phyloP scores from a whole-genome alignment of 2,888 invertebrate species.

The Lochmaea crataegi region DNA sequence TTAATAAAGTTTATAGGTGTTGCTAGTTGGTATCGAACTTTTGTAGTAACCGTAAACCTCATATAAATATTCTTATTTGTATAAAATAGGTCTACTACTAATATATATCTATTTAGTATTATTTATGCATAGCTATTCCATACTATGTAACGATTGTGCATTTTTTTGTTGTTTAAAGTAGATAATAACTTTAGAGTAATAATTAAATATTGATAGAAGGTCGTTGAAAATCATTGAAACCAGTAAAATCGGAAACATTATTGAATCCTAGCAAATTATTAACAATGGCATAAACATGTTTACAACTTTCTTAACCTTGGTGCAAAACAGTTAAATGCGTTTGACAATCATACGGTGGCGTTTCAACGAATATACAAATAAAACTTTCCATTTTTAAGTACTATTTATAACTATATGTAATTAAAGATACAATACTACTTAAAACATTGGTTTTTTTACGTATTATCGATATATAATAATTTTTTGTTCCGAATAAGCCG shows the following conservation, averaged over 20 bases:
- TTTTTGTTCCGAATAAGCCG: no score
- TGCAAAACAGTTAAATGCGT: neutral
- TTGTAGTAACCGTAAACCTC: no score
- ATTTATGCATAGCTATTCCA: no score
- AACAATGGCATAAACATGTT: conserved; percentile 10
- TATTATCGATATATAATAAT: no score
- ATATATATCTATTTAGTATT: no score
- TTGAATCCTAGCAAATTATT: conserved; percentile 2
- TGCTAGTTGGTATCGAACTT: no score
- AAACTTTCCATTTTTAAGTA: neutral
- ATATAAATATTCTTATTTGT: no score
- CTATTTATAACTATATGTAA: neutral
- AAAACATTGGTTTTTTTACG: no score
- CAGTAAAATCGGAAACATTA: neutral
- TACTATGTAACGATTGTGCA: neutral
- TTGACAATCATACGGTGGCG: neutral
- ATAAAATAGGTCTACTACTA: no score
- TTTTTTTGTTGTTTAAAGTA: neutral
- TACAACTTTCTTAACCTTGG: conserved; percentile 19
- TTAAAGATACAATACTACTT: neutral
- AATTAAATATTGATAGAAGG: neutral
- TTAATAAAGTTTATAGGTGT: no score
- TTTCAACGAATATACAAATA: neutral
- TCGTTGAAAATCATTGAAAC: neutral
- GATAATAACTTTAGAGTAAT: neutral